Evolutionary conservation across 1,140 invertebrate genomes (phyloP), one percentile per base, ranked within the genome.

Genomic region (Phocides pigmalion): DNA sequence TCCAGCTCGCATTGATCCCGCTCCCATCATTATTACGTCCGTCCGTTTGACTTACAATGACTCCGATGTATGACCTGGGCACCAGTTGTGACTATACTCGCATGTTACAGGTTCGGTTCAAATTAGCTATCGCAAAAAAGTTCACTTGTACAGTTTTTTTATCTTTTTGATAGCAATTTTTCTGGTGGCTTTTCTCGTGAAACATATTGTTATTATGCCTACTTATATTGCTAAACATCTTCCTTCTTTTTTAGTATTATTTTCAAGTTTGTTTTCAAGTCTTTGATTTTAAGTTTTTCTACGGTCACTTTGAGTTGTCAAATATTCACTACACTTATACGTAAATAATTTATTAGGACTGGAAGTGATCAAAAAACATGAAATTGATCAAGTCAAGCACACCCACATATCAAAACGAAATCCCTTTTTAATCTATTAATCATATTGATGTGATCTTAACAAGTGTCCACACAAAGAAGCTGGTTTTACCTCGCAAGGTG

Each of bases 381-480:
- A 17, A 17, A 28, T 17, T 28, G 46, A 49, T 49, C 25, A 11
- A 35, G n/a, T 35, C 20, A 50, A 16, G 11, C 47, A 5, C 28
- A n/a, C 15, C 14, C 15, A 51, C 49, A 35, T 35, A 35, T 51
- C 49, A 17, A 32, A 50, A 32, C 47, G 8, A 28, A 19, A 28
- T 32, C 25, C 47, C 46, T 28, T 15, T n/a, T n/a, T 49, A 49
- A 49, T 49, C 46, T 28, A 32, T 49, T 28, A 49, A 50, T 50
- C 47, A 50, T 17, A 50, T 35, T 17, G 35, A 35, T 35, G 15
- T 50, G 25, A 17, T 50, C 11, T 16, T 25, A 50, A 50, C 22
- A 11, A 32, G 25, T 50, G 47, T 50, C 35, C 47, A 50, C 47
- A 28, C n/a, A 49, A 20, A 49, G 22, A 28, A 35, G 47, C 47